Conservation (phyloP, 2,113 vertebrate species). For the Megaptera novaeangliae region DNA sequence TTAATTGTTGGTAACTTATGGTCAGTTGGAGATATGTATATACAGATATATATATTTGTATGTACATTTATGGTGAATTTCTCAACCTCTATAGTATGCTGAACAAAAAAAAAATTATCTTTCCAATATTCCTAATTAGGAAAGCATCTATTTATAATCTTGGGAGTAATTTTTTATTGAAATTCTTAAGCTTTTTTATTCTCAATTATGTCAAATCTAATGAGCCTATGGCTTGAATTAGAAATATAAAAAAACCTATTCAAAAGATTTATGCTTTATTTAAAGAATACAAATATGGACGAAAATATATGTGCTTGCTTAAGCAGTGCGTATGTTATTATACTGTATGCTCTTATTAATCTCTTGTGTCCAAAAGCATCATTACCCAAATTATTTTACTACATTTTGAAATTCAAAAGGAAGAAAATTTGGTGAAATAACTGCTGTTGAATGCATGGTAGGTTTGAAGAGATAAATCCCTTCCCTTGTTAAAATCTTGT, state of each 20-base stretch:
- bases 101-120: neutral
- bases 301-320: neutral
- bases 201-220: neutral
- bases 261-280: constrained; percentile 14
- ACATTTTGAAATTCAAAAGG: neutral
- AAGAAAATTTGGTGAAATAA: constrained; percentile 3
- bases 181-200: neutral
- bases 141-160: constrained; percentile 4
- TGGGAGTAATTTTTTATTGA: constrained; percentile 3
- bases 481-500: neutral
- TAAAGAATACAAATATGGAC: neutral
- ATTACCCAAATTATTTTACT: neutral
- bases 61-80: neutral
- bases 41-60: neutral
- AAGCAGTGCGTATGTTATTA: neutral
- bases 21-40: neutral
- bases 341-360: neutral
- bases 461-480: neutral
- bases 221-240: neutral
- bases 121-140: constrained; percentile 6
- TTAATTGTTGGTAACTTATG: neutral
- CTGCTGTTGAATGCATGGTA: neutral
- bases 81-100: neutral
- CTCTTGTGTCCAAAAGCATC: neutral
- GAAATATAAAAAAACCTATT: constrained; percentile 32